Percentiles rank a stretch among this genome's conserved stretches.
These are phyloP conservation scores for Molorchus minor DNA, from an alignment of 2,888 invertebrate genomes.

Conservation along the genomic window DNA sequence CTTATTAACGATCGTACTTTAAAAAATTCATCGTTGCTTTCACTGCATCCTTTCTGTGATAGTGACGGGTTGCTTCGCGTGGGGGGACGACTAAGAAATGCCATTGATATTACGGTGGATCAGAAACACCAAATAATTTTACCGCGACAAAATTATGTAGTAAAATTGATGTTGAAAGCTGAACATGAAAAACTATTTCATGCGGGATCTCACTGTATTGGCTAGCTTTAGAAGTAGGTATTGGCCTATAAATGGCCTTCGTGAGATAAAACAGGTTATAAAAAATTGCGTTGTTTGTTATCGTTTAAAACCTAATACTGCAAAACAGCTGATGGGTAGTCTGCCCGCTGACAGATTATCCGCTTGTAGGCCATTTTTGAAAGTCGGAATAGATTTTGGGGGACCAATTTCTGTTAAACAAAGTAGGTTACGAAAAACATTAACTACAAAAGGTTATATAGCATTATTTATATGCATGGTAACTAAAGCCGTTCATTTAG, in stretches of 20 bases:
- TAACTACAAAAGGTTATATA: slow-evolving; percentile 38
- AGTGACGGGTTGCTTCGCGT: too few relatives aligned
- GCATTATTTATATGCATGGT: slow-evolving; percentile 39
- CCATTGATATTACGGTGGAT: not conserved
- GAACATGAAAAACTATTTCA: slow-evolving; percentile 1
- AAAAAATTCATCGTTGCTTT: too few relatives aligned
- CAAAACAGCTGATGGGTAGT: too few relatives aligned
- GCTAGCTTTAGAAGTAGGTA: not conserved
- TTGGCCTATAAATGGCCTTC: not conserved
- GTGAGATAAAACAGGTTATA: not conserved
- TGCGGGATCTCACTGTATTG: not conserved
- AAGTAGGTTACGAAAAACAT: too few relatives aligned
- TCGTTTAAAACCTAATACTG: too few relatives aligned
- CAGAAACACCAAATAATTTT: not conserved
- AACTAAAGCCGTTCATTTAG: slow-evolving; percentile 41
- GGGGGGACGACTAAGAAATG: too few relatives aligned
- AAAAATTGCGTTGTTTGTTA: not conserved
- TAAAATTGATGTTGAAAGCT: not conserved
- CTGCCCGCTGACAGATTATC: too few relatives aligned
- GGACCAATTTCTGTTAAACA: too few relatives aligned
- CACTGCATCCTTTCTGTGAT: too few relatives aligned
- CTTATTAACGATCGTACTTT: too few relatives aligned
- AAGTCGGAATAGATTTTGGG: too few relatives aligned
- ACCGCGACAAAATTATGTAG: not conserved
- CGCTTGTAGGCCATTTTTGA: too few relatives aligned